phyloP scores from a whole-genome alignment of 2,888 invertebrate genomes.

The Nudaria mundana region DNA sequence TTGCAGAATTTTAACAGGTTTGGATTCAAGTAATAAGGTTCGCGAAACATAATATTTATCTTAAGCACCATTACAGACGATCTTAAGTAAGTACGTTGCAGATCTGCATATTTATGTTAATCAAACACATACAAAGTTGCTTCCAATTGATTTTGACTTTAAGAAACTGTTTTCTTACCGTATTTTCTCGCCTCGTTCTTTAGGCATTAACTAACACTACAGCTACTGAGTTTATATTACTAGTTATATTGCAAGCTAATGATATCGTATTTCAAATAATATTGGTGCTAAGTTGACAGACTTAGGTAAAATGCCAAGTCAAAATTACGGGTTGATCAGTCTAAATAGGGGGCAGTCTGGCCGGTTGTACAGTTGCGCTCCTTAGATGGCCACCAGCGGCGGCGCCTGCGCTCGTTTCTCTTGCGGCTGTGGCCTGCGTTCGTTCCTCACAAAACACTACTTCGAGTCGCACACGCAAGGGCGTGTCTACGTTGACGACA shows the following conservation, averaged over 20 bases:
- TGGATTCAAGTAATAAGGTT: no score
- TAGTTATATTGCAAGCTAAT: constrained; percentile 14
- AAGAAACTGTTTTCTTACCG: constrained; percentile 18
- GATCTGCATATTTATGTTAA: constrained; percentile 21
- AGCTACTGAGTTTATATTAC: constrained; percentile 6
- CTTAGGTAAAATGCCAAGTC: constrained; percentile 47
- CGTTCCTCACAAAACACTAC: constrained; percentile 20
- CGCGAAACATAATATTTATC: constrained; percentile 3
- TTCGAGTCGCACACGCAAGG: constrained; percentile 19
- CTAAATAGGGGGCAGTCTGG: constrained; percentile 63
- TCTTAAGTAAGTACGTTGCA: constrained; percentile 11
- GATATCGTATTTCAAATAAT: constrained; percentile 17
- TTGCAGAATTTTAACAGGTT: no score
- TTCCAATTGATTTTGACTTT: constrained; percentile 9
- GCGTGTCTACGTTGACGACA: constrained; percentile 30
- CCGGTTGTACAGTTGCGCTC: constrained; percentile 76
- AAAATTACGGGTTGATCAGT: constrained; percentile 61
- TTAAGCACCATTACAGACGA: constrained; percentile 1
- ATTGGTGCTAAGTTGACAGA: constrained; percentile 26
- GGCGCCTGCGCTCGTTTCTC: constrained; percentile 70
- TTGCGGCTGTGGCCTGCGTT: constrained; percentile 30
- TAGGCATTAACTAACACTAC: constrained; percentile 8
- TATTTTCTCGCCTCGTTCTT: constrained; percentile 7
- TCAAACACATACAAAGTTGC: constrained; percentile 7
- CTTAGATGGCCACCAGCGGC: constrained; percentile 68